Base-by-base conservation (phyloP, 2,113 vertebrate species). In the Myiozetetes cayanensis region DNA sequence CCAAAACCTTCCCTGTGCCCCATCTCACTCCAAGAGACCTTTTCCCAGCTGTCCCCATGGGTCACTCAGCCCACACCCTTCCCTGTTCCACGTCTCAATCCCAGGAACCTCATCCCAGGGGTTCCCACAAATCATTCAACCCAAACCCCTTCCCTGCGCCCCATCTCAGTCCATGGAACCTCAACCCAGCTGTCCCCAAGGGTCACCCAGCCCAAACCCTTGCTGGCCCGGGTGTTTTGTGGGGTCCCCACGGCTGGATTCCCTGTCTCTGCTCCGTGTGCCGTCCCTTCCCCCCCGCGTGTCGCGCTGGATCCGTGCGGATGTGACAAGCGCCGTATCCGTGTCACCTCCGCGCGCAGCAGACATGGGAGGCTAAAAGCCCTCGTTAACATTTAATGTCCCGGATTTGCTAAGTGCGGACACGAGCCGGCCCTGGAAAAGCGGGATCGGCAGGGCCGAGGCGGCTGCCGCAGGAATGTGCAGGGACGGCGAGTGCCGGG, bases 201-300 rank as follows among this genome's bases (percentile, higher is more conserved):
- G 19, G 13, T 43, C 47, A 10, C 25, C 7, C 13, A 41, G 4
- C 6, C 28, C 11, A 5, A 72, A 41, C 2, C 25, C 2, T 50
- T 35, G 68, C 21, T 8, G 25, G 6, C 19, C 49, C 41, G 5
- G 17, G 5, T 0, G 0, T 25, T 72, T 23, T 4, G 43, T 43
- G 43, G 41, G 4, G 9, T 19, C 31, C 67, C 86, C 59, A 8
- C 31, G 1, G 14, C 20, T 3, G 50, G 24, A 31, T 88, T 4
- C 18, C 20, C 49, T 11, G 2, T 14, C 65, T 55, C 46, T 1
- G 7, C 8, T 4, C 25, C 17, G 37, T 13, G 59, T 30, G 27
- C 39, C 37, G 14, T 15, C 14, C 49, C 49, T 27, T 8, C 23
- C n/a, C n/a, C 28, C 6, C 0, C 21, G 13, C 8, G 44, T 17